Evolutionary conservation across 2,888 invertebrate species (phyloP), one percentile per base, ranked within the genome.

Genomic region (Drosophila anomalipes): DNA sequence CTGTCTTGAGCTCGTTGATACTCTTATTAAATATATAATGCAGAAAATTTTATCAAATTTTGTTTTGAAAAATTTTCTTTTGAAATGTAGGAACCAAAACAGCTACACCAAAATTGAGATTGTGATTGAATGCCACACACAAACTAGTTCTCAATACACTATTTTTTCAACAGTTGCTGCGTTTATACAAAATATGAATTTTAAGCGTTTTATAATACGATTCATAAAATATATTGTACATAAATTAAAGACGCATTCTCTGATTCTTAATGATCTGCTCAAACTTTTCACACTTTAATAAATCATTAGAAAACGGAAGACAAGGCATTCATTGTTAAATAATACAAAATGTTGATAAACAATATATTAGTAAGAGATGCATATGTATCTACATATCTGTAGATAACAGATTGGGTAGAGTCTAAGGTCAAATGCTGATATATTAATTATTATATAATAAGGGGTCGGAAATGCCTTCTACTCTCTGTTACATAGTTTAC

Each of bases 61-160:
- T 56, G 65, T 62, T 67, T 61, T 81, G 58, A 72, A 61, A 26
- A 64, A 69, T 60, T 75, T 71, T 53, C 37, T 47, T 71, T 58
- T 74, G 47, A 61, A 81, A 81, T 77, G 58, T 71, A 59, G 37
- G n/a, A 78, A 78, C 67, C 56, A 72, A 66, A 78, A 78, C 63
- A 54, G 52, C 60, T 58, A 51, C 54, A 81, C 71, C 47, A 77
- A 72, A 81, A 44, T 77, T 57, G 61, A 41, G 39, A 37, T 56
- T 62, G 47, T 56, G 58, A 66, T 49, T 81, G 59, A 81, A 56
- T 54, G 26, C 47, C 51, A 53, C 47, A 28, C 44, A 57, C 44
- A 33, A 51, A 54, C 16, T 30, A 28, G 30, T n/a, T 22, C 14
- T 54, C 32, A 47, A 61, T 56, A 28, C 33, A 51, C 16, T 9